These are phyloP conservation scores for Tetropium fuscum DNA, from an alignment of 2,888 invertebrate genomes.

Conservation along the genomic window DNA sequence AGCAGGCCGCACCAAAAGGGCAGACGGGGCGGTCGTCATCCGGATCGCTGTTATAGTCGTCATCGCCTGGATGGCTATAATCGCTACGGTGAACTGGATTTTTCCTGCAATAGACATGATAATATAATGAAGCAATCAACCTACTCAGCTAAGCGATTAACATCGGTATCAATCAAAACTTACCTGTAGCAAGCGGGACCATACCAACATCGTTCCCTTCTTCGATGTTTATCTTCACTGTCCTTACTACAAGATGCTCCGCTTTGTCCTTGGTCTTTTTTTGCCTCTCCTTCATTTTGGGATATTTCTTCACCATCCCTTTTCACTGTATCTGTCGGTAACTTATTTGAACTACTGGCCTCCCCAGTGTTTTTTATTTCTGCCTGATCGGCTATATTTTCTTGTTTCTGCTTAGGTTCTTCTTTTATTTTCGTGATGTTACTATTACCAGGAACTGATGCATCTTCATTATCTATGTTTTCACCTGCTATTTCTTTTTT, in stretches of 20 bases:
- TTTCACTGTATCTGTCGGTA: constrained; percentile 1
- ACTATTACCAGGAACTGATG: background rate
- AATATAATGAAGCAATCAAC: too few species aligned
- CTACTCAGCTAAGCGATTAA: too few species aligned
- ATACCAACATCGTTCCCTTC: constrained; percentile 73
- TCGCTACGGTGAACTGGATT: constrained; percentile 71
- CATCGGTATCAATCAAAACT: too few species aligned
- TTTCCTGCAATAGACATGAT: constrained; percentile 69
- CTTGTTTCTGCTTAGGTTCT: background rate
- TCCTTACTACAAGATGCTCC: constrained; percentile 18
- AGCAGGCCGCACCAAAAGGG: constrained; percentile 71
- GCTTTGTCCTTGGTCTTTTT: background rate
- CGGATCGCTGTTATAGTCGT: constrained; percentile 69
- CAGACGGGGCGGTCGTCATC: constrained; percentile 68
- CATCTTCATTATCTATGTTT: background rate
- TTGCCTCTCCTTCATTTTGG: background rate
- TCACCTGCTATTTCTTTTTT: background rate
- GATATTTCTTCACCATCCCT: background rate
- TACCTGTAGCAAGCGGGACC: constrained; percentile 75
- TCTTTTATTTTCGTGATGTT: background rate
- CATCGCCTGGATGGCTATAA: constrained; percentile 75
- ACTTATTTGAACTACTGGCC: background rate
- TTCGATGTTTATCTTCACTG: constrained; percentile 30
- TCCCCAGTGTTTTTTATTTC: background rate
- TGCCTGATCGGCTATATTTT: background rate